phyloP scores from a whole-genome alignment of 1,140 invertebrate genomes.

The Artemia franciscana region DNA sequence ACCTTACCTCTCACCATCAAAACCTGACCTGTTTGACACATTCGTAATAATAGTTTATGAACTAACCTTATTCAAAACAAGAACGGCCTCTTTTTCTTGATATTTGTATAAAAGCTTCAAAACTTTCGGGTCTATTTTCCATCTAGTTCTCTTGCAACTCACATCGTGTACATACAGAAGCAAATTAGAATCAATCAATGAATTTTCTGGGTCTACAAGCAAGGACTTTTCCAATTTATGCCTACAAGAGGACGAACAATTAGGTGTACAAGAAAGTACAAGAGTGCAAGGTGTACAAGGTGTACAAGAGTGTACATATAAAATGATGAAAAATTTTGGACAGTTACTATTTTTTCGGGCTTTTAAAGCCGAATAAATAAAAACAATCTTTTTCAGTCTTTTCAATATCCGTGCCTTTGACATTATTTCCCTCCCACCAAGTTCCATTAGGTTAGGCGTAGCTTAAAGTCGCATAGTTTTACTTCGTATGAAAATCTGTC shows the following conservation, averaged over 20 bases:
- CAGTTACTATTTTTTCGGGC: too few species aligned
- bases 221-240: constrained; percentile 31
- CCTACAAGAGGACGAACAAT: constrained; percentile 14
- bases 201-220: constrained; percentile 32
- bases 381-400: too few species aligned
- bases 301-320: too few species aligned
- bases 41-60: constrained; percentile 5
- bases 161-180: constrained; percentile 67
- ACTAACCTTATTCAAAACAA: constrained; percentile 66
- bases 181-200: constrained; percentile 46
- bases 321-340: too few species aligned
- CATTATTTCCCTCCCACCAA: too few species aligned
- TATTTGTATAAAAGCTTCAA: constrained; percentile 37
- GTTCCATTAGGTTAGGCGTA: too few species aligned
- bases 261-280: too few species aligned
- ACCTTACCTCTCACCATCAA: not conserved
- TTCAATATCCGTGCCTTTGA: too few species aligned
- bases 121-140: constrained; percentile 39
- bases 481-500: too few species aligned
- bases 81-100: constrained; percentile 38
- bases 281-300: too few species aligned
- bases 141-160: constrained; percentile 36
- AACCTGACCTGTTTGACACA: constrained; percentile 3
- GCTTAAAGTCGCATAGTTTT: too few species aligned
- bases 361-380: too few species aligned